These are phyloP conservation scores for Gorsachius magnificus DNA, from an alignment of 2,797 vertebrate species.

Conservation along the genomic window DNA sequence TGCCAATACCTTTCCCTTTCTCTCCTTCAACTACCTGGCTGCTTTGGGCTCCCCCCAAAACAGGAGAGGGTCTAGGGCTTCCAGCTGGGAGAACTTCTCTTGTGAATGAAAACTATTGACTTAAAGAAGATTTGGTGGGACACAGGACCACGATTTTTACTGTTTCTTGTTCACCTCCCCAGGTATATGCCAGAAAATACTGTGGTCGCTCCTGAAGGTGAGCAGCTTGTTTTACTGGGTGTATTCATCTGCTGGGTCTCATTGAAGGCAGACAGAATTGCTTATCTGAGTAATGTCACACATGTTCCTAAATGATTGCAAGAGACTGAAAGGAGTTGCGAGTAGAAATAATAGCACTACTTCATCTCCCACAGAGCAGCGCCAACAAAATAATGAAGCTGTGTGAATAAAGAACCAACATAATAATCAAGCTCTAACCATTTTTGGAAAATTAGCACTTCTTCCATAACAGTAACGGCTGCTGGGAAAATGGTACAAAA, in stretches of 20 bases:
- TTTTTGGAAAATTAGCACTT: slow-evolving; percentile 61
- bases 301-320: slow-evolving; percentile 20
- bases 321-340: slow-evolving; percentile 37
- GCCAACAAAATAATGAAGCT: slow-evolving; percentile 59
- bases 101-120: not conserved
- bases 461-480: slow-evolving; percentile 10
- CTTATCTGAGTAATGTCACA: slow-evolving; percentile 27
- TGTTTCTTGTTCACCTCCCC: not conserved
- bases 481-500: slow-evolving; percentile 53
- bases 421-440: slow-evolving; percentile 45
- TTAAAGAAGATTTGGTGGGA: not conserved
- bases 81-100: not conserved
- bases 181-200: not conserved
- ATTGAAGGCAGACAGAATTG: not conserved
- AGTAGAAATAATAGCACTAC: slow-evolving; percentile 55
- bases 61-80: not conserved
- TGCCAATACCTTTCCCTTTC: not conserved
- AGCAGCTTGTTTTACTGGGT: not conserved
- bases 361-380: slow-evolving; percentile 30
- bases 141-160: not conserved
- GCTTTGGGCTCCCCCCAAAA: not conserved
- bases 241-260: not conserved
- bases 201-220: not conserved
- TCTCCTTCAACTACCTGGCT: not conserved
- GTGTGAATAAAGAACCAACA: slow-evolving; percentile 44